Percentiles rank a stretch among this genome's conserved stretches.
phyloP scores from a whole-genome alignment of 2,797 vertebrate genomes.

The Scyliorhinus canicula region DNA sequence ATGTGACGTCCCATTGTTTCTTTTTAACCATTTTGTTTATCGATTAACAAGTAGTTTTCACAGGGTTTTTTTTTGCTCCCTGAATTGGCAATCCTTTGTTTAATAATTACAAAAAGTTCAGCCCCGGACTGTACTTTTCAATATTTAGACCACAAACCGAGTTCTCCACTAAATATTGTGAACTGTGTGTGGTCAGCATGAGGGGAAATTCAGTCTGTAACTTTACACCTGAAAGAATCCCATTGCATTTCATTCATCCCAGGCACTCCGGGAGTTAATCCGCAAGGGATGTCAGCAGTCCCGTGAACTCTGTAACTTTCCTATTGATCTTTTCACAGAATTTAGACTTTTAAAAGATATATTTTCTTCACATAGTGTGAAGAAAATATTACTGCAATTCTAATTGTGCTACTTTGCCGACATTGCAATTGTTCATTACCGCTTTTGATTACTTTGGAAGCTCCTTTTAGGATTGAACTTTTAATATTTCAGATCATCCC shows the following conservation, averaged over 20 bases:
- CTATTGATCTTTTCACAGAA: neutral
- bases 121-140: neutral
- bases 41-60: neutral
- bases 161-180: neutral
- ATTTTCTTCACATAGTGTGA: neutral
- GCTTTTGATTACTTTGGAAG: neutral
- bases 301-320: neutral
- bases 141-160: neutral
- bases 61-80: neutral
- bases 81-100: neutral
- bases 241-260: neutral
- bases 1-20: neutral
- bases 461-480: neutral
- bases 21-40: neutral
- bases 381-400: too few relatives aligned
- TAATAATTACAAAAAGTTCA: neutral
- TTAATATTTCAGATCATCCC: neutral
- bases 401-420: neutral
- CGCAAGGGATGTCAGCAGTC: neutral
- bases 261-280: neutral
- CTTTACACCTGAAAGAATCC: neutral
- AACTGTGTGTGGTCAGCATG: neutral
- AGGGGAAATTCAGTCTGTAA: neutral
- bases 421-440: neutral
- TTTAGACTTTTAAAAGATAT: neutral